Evolutionary conservation across 2,797 vertebrate species (phyloP), one percentile per base, ranked within the genome.

Genomic region (Phataginus tetradactyla): DNA sequence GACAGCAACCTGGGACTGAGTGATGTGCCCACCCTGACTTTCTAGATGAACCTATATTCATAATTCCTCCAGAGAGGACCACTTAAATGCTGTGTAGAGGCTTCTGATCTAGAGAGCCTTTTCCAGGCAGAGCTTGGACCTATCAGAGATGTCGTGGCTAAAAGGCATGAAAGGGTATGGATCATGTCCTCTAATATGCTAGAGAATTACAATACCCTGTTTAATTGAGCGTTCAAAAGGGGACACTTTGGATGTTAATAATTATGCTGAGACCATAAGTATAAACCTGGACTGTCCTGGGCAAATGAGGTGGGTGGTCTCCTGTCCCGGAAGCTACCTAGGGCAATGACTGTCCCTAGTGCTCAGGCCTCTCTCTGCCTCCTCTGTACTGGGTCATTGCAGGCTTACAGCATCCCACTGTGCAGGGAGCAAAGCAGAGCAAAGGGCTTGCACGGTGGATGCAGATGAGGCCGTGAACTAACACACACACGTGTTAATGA

Each of bases 271-370:
- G 1, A 71, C 49, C 10, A 2, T 4, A 68, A 5, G 10, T 42
- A 12, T 49, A 74, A 61, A 29, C 25, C 25, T 63, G 66, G 49
- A 21, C 23, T 4, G 29, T 61, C 42, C 27, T 32, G 61, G 32
- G 42, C 6, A 42, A 83, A 69, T 8, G 7, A 20, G 66, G 23
- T n/a, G 4, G n/a, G 23, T 20, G 11, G 2, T 69, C 57, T 42
- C 34, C 25, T 57, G 59, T 49, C 21, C 4, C 29, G 71, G 79
- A 64, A 89, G 71, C n/a, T 12, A 32, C 27, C 42, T 80, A 1
- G 8, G 1, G 0, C 32, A 53, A 64, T 13, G 17, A 32, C 15
- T 5, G 21, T 11, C 4, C 25, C 11, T 0, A 3, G 42, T 29
- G 14, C 34, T 42, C 32, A 61, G 32, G 29, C 32, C 13, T 86